phyloP scores from a whole-genome alignment of 2,888 invertebrate species.

The Branchinecta sandiegonensis region DNA sequence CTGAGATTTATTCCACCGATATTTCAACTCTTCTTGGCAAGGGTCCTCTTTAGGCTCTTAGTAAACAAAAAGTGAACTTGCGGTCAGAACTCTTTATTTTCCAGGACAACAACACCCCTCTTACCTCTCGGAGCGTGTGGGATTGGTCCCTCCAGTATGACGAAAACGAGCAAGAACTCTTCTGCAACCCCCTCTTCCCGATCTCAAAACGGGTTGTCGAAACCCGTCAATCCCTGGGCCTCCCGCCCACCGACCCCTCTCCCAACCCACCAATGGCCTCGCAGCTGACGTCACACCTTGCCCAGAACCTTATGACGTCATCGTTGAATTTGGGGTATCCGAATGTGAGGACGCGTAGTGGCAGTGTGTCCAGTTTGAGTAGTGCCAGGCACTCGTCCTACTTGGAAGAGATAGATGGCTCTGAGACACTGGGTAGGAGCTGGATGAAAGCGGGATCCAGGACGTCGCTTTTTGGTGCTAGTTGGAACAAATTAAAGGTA shows the following conservation, averaged over 20 bases:
- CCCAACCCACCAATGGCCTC: not conserved
- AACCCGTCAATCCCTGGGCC: conserved; percentile 21
- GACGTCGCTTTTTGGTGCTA: not conserved
- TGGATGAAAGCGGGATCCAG: conserved; percentile 19
- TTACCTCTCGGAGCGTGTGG: conserved; percentile 65
- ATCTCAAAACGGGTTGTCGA: conserved; percentile 25
- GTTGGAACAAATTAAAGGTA: conserved; percentile 12
- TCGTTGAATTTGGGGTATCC: conserved; percentile 9
- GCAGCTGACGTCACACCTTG: conserved; percentile 2
- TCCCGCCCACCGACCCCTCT: not conserved
- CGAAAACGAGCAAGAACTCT: conserved; percentile 61
- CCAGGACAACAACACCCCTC: conserved; percentile 38
- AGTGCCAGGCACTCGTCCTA: conserved; percentile 11
- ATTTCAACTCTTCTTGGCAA: too few species aligned
- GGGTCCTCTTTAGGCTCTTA: too few species aligned
- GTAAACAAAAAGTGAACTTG: too few species aligned
- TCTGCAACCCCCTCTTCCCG: conserved; percentile 66
- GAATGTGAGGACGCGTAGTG: conserved; percentile 18
- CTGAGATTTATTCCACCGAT: too few species aligned
- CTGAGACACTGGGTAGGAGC: conserved; percentile 23
- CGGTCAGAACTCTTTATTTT: conserved; percentile 24
- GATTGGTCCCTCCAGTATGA: conserved; percentile 78
- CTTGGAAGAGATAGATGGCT: conserved; percentile 19
- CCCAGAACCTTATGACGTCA: conserved; percentile 15
- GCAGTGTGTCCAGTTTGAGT: conserved; percentile 20